phyloP scores from a whole-genome alignment of 1,140 invertebrate species.

The Spodoptera frugiperda region DNA sequence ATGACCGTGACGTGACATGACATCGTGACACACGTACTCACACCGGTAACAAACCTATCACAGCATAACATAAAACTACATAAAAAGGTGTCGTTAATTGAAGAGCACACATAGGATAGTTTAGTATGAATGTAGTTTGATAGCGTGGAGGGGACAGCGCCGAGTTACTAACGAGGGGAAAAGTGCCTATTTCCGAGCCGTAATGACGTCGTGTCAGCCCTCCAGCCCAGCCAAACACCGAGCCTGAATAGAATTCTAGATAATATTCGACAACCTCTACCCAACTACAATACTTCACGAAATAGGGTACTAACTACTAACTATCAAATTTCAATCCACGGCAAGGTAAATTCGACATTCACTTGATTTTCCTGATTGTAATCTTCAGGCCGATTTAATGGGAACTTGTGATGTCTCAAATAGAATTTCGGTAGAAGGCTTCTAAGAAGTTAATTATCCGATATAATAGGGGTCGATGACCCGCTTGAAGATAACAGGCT shows the following conservation, averaged over 20 bases:
- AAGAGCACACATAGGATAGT: conserved; percentile 48
- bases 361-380: conserved; percentile 8
- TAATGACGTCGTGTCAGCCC: conserved; percentile 79
- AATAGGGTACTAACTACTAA: conserved; percentile 30
- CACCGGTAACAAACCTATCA: neutral
- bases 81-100: conserved; percentile 48
- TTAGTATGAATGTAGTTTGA: conserved; percentile 59
- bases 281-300: conserved; percentile 36
- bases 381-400: neutral
- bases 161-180: conserved; percentile 82
- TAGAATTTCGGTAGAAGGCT: neutral
- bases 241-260: conserved; percentile 53
- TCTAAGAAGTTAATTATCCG: conserved; percentile 36
- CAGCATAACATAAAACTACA: neutral
- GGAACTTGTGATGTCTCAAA: conserved; percentile 8
- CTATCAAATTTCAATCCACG: neutral
- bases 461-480: conserved; percentile 31
- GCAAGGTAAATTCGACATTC: neutral
- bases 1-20: no score
- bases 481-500: conserved; percentile 23
- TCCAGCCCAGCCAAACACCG: conserved; percentile 54
- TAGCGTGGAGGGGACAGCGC: conserved; percentile 64
- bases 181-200: conserved; percentile 83
- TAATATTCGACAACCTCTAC: conserved; percentile 51
- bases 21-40: no score